phyloP scores from a whole-genome alignment of 2,888 invertebrate genomes.

The Cryptosula pallasiana region DNA sequence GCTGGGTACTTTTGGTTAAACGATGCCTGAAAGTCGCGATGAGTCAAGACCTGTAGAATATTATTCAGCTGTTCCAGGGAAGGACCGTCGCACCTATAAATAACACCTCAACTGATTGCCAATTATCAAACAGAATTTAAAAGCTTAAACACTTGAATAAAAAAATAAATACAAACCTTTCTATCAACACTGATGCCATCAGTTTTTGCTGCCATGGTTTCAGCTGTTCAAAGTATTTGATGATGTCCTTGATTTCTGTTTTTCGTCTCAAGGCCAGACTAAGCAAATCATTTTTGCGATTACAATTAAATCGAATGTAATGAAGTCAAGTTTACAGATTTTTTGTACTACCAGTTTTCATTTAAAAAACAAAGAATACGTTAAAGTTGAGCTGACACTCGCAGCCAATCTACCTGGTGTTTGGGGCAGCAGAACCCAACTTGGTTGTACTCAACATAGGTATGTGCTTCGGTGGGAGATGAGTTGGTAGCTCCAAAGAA shows the following conservation, averaged over 20 bases:
- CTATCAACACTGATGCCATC: neutral
- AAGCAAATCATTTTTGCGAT: too few species aligned
- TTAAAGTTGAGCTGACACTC: too few species aligned
- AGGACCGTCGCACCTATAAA: neutral
- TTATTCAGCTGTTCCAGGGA: neutral
- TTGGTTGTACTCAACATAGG: neutral
- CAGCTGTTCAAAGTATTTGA: neutral
- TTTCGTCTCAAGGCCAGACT: neutral
- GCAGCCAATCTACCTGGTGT: too few species aligned
- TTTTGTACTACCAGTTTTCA: too few species aligned
- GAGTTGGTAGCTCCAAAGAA: too few species aligned
- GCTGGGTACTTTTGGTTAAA: constrained; percentile 6
- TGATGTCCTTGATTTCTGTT: neutral
- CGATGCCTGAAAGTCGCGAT: constrained; percentile 1
- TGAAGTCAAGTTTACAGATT: too few species aligned
- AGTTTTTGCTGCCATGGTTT: constrained; percentile 12
- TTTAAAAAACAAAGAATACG: too few species aligned
- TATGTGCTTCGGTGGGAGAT: neutral
- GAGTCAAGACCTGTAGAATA: neutral
- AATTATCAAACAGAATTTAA: neutral
- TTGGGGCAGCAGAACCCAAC: neutral
- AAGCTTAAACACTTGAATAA: neutral
- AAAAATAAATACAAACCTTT: neutral
- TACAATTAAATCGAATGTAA: too few species aligned
- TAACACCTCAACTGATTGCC: neutral